These are phyloP conservation scores for Bagarius yarrelli DNA, from an alignment of 2,113 vertebrate species.

Conservation along the genomic window DNA sequence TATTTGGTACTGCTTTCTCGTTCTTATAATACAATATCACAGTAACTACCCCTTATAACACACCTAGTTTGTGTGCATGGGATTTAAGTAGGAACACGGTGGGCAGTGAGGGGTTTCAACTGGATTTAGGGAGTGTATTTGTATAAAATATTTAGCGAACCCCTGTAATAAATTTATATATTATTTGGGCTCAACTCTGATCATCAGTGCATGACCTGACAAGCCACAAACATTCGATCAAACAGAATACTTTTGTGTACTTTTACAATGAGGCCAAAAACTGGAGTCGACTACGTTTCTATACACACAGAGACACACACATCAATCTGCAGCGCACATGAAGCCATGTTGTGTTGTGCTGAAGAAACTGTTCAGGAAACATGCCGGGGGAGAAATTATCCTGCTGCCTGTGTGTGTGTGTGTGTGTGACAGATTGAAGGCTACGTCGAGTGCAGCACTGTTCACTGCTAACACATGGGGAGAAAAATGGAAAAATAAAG, in stretches of 20 bases:
- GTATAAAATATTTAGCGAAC: too few species aligned
- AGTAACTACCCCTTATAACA: too few species aligned
- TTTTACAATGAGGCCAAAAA: neutral
- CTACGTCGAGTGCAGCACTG: neutral
- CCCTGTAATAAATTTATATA: neutral
- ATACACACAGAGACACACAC: neutral
- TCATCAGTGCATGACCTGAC: neutral
- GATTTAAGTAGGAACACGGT: too few species aligned
- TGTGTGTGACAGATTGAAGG: conserved; percentile 10
- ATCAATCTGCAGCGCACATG: neutral
- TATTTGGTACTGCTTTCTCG: too few species aligned
- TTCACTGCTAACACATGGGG: neutral
- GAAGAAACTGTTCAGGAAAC: neutral
- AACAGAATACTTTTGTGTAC: neutral
- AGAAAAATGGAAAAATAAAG: neutral
- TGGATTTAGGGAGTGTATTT: too few species aligned
- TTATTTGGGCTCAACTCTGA: neutral
- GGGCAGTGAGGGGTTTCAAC: too few species aligned
- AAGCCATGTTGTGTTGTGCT: neutral
- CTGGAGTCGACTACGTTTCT: neutral
- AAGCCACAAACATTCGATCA: neutral
- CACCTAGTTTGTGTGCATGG: too few species aligned
- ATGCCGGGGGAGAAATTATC: neutral
- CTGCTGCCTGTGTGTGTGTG: neutral
- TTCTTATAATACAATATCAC: too few species aligned